Conservation (phyloP, 2,888 invertebrate species). For the Dasysyrphus albostriatus region DNA sequence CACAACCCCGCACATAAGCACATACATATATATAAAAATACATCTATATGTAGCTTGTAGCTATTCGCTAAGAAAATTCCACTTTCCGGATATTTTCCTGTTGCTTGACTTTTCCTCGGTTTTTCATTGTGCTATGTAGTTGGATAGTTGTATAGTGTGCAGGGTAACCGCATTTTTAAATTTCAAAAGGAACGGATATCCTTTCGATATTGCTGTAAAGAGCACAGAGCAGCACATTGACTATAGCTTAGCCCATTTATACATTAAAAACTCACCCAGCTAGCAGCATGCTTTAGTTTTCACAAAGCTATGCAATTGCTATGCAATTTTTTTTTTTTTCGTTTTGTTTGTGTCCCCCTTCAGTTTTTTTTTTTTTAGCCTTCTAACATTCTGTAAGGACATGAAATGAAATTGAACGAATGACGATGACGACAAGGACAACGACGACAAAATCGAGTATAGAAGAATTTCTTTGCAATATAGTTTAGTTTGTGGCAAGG, state of each 20-base stretch:
- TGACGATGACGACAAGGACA: constrained; percentile 49
- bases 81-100: constrained; percentile 72
- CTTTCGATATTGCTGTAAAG: constrained; percentile 66
- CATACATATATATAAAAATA: background rate
- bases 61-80: constrained; percentile 55
- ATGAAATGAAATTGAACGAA: constrained; percentile 66
- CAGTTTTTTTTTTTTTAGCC: constrained; percentile 3
- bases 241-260: constrained; percentile 30
- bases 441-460: constrained; percentile 23
- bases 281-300: constrained; percentile 23
- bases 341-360: background rate
- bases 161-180: constrained; percentile 66
- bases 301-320: constrained; percentile 54
- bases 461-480: constrained; percentile 52
- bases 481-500: constrained; percentile 29
- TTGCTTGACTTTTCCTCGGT: constrained; percentile 67
- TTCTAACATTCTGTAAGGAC: constrained; percentile 53
- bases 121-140: constrained; percentile 7
- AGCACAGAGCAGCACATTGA: constrained; percentile 19
- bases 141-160: constrained; percentile 12
- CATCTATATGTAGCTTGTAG: background rate
- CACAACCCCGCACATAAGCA: no score
- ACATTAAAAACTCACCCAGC: constrained; percentile 2
- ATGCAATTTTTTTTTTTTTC: constrained; percentile 44
- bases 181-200: constrained; percentile 68